Evolutionary conservation across 2,888 invertebrate species (phyloP).

Genomic region (Ptychoptera albimana): DNA sequence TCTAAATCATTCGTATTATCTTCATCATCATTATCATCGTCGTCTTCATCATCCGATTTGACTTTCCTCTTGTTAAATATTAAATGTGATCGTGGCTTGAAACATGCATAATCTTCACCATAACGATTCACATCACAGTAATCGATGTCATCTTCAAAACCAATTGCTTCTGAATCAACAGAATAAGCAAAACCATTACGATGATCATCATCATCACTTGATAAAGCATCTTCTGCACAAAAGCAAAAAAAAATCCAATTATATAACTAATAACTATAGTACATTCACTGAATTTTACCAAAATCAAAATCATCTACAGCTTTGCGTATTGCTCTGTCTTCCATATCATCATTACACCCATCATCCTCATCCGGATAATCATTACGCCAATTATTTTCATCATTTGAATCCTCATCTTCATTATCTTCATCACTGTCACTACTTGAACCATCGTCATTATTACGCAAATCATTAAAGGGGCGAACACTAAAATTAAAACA

Average conservation of each 20-base stretch:
- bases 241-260: neutral
- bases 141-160: constrained; percentile 29
- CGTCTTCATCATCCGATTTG: constrained; percentile 4
- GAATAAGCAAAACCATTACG: constrained; percentile 28
- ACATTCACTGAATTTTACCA: constrained; percentile 15
- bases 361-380: constrained; percentile 59
- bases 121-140: constrained; percentile 39
- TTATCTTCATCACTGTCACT: constrained; percentile 34
- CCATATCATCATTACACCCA: constrained; percentile 19
- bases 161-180: constrained; percentile 24
- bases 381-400: constrained; percentile 59
- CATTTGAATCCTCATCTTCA: constrained; percentile 53
- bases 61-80: no score
- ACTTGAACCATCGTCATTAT: constrained; percentile 8
- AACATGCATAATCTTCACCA: constrained; percentile 49
- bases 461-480: constrained; percentile 20
- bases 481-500: constrained; percentile 17
- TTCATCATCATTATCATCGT: constrained; percentile 5
- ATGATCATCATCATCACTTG: constrained; percentile 18
- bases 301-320: constrained; percentile 35
- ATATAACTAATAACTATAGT: neutral
- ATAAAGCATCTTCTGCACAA: constrained; percentile 12
- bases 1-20: no score
- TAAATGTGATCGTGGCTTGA: constrained; percentile 36
- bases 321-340: constrained; percentile 42